Evolutionary conservation across 2,113 vertebrate genomes (phyloP), one percentile per base, ranked within the genome.

Genomic region (Etheostoma cragini): DNA sequence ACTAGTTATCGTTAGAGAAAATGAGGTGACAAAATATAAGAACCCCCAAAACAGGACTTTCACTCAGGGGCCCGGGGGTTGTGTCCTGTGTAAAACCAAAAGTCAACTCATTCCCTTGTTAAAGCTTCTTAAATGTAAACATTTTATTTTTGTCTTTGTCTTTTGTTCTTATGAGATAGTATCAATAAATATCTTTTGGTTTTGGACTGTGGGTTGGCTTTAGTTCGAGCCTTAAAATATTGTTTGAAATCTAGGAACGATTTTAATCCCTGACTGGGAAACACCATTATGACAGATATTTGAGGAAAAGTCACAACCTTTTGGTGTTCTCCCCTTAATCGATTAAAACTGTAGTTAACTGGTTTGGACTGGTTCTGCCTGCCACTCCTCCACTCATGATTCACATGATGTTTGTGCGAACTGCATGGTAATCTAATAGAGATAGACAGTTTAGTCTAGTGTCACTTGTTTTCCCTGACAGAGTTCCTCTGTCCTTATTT

Each of bases 351-450:
- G 22, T 42, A 26, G 38, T 42, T 61, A 63, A 76, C 79, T 64
- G 33, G 75, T 84, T 82, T 64, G 8, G 45, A 71, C 81, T 81
- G 63, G 56, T 74, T 78, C 69, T 76, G 53, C 30, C 74, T 65
- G 16, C 16, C 46, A 45, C 68, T 66, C 16, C 72, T n/a, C n/a
- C n/a, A n/a, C 86, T 46, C 52, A 24, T 30, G 65, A 71, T 83
- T 88, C 91, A 88, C 82, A 86, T 93, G 86, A 92, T 91, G 86
- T 91, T 91, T 89, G 77, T 79, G 30, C 57, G 72, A 69, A 80
- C 49, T 60, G 58, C 50, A 77, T 73, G 42, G 66, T 84, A 88
- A 86, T 93, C 52, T 82, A 90, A 91, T 91, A 74, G 69, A 77
- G 54, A 67, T 64, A 61, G 56, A 85, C 67, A 50, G 47, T 75